Evolutionary conservation across 2,888 invertebrate genomes (phyloP), one percentile per base, ranked within the genome.

Genomic region (Lagria hirta): DNA sequence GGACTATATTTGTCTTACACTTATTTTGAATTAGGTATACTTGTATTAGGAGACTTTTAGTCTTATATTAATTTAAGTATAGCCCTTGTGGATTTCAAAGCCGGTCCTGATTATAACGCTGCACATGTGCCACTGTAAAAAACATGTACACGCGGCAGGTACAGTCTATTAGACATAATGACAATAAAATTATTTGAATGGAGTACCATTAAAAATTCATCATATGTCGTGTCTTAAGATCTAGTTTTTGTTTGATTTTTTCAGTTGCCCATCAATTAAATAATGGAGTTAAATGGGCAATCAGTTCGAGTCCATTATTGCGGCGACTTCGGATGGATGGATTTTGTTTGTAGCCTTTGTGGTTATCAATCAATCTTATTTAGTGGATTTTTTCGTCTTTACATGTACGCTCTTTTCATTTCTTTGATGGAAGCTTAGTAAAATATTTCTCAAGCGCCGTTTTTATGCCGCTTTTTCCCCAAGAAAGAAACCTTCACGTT

Each of bases 141-240:
- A 33, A 33, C 15, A 22, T 8, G 15, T 7, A 32, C 14, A 15
- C 15, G 27, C 29, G 28, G 24, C 50, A 46, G 46, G 49, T 49
- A 51, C 34, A 11, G 15, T 43, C 46, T 48, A 49, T 48, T 46
- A 51, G 42, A 23, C 22, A 23, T 51, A 51, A 51, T 48, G 51
- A 46, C 51, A 46, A 46, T 48, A 51, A 48, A 46, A 51, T 51
- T 46, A 46, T 51, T 46, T 43, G 35, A 36, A 42, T 40, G 27
- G 28, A 15, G 10, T 17, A 7, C 23, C 46, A 48, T 51, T 48
- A 51, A 51, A 48, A 43, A 46, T 48, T 48, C 48, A 51, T 51
- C 48, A 48, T 34, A 15, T 32, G 11, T 12, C n/a, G 21, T 28
- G 21, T 13, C 10, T 20, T n/a, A 5, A 15, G 20, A 16, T 32